A percentile compares a stretch with the other conserved stretches of the same genome.
Conservation (phyloP, 2,797 vertebrate species). For the Microtus obscurus region DNA sequence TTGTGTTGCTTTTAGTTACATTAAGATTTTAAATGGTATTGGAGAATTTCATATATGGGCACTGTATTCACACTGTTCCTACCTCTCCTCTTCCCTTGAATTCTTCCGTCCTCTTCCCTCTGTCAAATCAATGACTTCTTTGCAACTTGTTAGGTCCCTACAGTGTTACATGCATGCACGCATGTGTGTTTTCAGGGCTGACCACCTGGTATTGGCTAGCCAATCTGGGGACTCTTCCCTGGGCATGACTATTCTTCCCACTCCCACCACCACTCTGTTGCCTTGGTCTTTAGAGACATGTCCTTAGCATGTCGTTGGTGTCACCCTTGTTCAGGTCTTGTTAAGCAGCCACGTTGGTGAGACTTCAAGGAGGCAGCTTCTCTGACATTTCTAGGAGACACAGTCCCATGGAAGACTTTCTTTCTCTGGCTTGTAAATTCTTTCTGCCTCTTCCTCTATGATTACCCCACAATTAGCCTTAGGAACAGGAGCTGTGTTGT, state of each 20-base stretch:
- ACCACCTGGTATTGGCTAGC: background rate
- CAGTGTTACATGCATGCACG: background rate
- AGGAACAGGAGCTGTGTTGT: background rate
- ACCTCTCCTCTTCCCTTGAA: too few species aligned
- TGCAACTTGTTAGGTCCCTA: background rate
- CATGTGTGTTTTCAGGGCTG: background rate
- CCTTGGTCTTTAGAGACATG: background rate
- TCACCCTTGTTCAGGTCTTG: background rate
- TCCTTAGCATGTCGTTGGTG: background rate
- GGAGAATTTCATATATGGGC: background rate
- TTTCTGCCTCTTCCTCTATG: background rate
- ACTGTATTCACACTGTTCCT: background rate
- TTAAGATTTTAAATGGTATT: background rate
- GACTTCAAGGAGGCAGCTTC: background rate
- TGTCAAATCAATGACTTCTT: background rate
- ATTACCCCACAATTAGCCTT: too few species aligned
- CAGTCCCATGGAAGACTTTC: background rate
- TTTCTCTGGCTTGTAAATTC: background rate
- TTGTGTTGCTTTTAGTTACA: constrained; percentile 1
- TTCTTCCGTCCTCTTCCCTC: background rate
- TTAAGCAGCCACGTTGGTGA: background rate
- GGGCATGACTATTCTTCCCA: background rate
- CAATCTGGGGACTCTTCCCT: background rate
- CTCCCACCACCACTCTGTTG: background rate
- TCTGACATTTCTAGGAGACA: background rate